These are phyloP conservation scores for Agrenia bidenticulata DNA, from an alignment of 2,888 invertebrate genomes.

Conservation along the genomic window DNA sequence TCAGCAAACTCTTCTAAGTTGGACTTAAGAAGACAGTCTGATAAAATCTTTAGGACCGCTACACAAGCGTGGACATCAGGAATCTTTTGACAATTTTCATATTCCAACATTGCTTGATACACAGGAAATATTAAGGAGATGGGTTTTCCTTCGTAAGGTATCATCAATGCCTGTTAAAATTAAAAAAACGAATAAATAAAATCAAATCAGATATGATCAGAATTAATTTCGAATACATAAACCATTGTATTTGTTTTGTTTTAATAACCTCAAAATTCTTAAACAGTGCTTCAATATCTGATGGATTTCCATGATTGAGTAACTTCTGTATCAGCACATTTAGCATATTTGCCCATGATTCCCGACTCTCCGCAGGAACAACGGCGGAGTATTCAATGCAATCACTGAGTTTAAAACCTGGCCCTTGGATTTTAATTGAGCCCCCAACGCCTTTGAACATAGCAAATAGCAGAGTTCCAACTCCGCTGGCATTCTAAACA, in stretches of 20 bases:
- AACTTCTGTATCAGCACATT: conserved; percentile 26
- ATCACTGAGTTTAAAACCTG: conserved; percentile 31
- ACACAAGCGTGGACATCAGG: conserved; percentile 24
- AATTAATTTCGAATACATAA: no score
- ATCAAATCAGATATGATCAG: no score
- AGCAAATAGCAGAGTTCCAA: conserved; percentile 85
- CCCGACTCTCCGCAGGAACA: conserved; percentile 17
- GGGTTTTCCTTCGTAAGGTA: not conserved
- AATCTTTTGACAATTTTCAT: conserved; percentile 27
- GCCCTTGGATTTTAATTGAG: conserved; percentile 34
- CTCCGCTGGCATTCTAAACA: conserved; percentile 70
- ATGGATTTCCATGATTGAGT: conserved; percentile 29
- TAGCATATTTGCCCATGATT: conserved; percentile 31
- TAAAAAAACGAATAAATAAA: no score
- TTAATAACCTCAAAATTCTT: conserved; percentile 36
- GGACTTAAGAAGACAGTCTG: not conserved
- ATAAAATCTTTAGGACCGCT: conserved; percentile 17
- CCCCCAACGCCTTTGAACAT: conserved; percentile 78
- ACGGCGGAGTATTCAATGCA: conserved; percentile 20
- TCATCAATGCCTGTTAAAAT: not conserved
- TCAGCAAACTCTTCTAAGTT: not conserved
- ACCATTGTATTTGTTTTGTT: no score
- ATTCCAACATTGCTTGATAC: conserved; percentile 25
- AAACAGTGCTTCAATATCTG: conserved; percentile 25
- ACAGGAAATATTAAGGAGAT: conserved; percentile 5